Evolutionary conservation across 2,888 invertebrate species (phyloP).

Genomic region (Ischnura elegans): DNA sequence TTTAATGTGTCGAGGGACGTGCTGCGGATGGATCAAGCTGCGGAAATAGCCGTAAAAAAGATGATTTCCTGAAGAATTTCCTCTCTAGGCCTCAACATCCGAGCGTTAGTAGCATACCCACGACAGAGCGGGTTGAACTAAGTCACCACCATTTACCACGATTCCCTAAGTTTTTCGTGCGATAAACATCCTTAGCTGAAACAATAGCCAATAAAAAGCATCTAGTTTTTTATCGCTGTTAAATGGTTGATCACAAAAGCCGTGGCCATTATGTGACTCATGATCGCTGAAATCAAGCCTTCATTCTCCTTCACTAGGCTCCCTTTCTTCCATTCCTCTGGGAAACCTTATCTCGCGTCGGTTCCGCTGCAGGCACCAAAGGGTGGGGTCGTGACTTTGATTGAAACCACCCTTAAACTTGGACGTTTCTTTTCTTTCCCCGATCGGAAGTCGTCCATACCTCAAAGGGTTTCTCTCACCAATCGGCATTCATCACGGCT

Average conservation of each 20-base stretch:
- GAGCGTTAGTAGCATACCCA: no score
- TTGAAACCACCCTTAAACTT: slow-evolving; percentile 27
- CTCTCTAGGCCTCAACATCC: no score
- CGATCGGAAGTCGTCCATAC: background rate
- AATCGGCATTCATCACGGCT: slow-evolving; percentile 28
- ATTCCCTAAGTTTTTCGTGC: no score
- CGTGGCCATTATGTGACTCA: background rate
- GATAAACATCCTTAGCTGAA: no score
- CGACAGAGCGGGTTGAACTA: no score
- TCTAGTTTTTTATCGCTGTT: no score
- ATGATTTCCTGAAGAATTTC: no score
- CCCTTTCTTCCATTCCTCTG: background rate
- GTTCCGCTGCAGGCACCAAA: background rate
- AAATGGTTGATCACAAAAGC: background rate
- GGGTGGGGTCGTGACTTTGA: background rate
- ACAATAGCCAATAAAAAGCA: no score
- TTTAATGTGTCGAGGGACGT: no score
- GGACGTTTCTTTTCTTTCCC: background rate
- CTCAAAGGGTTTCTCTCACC: slow-evolving; percentile 14
- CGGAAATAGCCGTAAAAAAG: no score
- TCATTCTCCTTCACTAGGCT: background rate
- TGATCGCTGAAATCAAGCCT: background rate
- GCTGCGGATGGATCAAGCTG: no score
- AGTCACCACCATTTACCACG: no score
- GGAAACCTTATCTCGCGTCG: background rate